A percentile compares a stretch with the other conserved stretches of the same genome.
Conservation (phyloP, 2,797 vertebrate species). For the Crocodylus rhombifer region DNA sequence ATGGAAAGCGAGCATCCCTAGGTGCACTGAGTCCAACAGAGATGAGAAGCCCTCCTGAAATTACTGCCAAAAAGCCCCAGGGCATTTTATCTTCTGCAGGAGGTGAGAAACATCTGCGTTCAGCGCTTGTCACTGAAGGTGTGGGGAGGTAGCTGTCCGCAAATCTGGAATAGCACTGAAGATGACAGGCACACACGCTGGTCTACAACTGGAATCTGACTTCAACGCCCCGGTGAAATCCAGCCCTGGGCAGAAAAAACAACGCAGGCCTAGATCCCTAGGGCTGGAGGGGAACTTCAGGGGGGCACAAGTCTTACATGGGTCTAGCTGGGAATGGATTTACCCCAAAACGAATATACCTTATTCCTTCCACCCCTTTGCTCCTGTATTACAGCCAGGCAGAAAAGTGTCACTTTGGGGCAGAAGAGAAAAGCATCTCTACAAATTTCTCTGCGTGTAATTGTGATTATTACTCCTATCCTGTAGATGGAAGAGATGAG, state of each 20-base stretch:
- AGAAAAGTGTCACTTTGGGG: too few relatives aligned
- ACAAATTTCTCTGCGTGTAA: too few relatives aligned
- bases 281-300: rapidly evolving
- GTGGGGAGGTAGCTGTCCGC: not conserved
- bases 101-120: not conserved
- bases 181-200: not conserved
- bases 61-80: not conserved
- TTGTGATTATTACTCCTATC: not conserved
- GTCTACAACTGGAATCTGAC: not conserved
- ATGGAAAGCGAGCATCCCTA: not conserved
- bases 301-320: not conserved
- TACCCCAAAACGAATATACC: too few relatives aligned
- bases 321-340: rapidly evolving
- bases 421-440: too few relatives aligned
- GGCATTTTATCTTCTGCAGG: not conserved
- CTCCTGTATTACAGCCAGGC: too few relatives aligned
- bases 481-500: not conserved
- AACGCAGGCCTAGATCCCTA: not conserved
- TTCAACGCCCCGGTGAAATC: not conserved
- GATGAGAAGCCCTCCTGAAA: not conserved
- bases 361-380: too few relatives aligned
- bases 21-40: not conserved
- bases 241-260: not conserved
- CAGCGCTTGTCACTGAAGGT: not conserved
- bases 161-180: not conserved